A percentile compares a stretch with the other conserved stretches of the same genome.
Evolutionary conservation across 2,113 vertebrate species (phyloP).

Genomic region (Microcebus jonahi): DNA sequence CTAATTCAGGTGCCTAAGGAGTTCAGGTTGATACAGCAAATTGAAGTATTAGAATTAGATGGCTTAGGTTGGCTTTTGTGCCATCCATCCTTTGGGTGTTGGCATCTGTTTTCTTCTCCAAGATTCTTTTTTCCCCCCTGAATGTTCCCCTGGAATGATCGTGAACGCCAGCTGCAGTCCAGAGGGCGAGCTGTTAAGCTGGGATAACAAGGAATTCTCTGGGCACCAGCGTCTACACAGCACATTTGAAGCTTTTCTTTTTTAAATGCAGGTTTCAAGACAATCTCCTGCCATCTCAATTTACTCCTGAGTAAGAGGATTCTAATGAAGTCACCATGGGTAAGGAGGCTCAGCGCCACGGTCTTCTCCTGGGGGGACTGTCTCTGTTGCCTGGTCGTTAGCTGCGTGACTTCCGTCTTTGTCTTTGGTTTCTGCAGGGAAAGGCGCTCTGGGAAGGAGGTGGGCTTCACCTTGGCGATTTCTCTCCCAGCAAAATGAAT

Average conservation of each 20-base stretch:
- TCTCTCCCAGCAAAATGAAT: slow-evolving; percentile 68
- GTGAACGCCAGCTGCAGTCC: background rate
- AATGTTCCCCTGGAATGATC: background rate
- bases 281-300: slow-evolving; percentile 1
- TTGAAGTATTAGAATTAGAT: background rate
- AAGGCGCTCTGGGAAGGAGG: slow-evolving; percentile 55
- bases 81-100: background rate
- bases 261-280: slow-evolving; percentile 7
- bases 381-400: background rate
- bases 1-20: background rate
- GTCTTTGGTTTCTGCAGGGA: background rate
- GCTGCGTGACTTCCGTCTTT: background rate
- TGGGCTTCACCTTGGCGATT: slow-evolving; percentile 70
- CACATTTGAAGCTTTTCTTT: slow-evolving; percentile 37
- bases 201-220: background rate
- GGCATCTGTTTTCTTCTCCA: background rate
- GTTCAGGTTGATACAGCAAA: background rate
- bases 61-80: background rate
- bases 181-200: background rate
- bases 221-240: background rate
- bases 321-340: background rate
- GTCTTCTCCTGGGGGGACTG: background rate
- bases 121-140: background rate
- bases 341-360: rapidly evolving
- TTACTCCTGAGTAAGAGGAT: background rate